Evolutionary conservation across 2,797 vertebrate species (phyloP), one percentile per base, ranked within the genome.

Genomic region (Lates japonicus): DNA sequence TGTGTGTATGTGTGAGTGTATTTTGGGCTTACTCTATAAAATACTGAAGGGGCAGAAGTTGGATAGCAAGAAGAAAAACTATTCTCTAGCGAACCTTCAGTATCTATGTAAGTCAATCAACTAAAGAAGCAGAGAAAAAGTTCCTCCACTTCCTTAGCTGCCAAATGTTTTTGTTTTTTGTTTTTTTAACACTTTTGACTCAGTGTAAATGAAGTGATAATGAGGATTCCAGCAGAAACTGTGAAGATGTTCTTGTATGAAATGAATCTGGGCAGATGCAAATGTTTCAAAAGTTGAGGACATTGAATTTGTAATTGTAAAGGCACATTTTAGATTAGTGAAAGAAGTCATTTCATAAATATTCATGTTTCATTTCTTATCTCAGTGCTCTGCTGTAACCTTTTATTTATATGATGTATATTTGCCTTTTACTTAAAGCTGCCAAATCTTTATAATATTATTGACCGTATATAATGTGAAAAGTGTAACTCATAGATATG

Each of bases 181-280:
- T n/a, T n/a, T n/a, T n/a, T n/a, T n/a, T n/a, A n/a, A 37, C 78
- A n/a, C 70, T 78, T 55, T n/a, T n/a, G n/a, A n/a, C n/a, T 81
- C 33, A 59, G 71, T 67, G 49, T 1, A 60, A 73, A 78, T 62
- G 52, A 80, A 66, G 60, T 12, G 59, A 63, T 60, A 73, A 82
- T 42, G n/a, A n/a, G n/a, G 41, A 66, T 44, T 61, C 35, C 52
- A n/a, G n/a, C 9, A 79, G 72, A 69, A 80, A 54, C 70, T 67
- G 55, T 60, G 63, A 70, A 60, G 12, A 54, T 58, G 78, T 76
- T 76, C 68, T 20, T 35, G 60, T 51, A n/a, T n/a, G n/a, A 49
- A 75, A 73, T 73, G 55, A 55, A 17, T 76, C 4, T 52, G 42
- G 57, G 59, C n/a, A 54, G 63, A n/a, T n/a, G 72, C 52, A 65